Evolutionary conservation across 2,797 vertebrate genomes (phyloP), one percentile per base, ranked within the genome.

Genomic region (Furcifer pardalis): DNA sequence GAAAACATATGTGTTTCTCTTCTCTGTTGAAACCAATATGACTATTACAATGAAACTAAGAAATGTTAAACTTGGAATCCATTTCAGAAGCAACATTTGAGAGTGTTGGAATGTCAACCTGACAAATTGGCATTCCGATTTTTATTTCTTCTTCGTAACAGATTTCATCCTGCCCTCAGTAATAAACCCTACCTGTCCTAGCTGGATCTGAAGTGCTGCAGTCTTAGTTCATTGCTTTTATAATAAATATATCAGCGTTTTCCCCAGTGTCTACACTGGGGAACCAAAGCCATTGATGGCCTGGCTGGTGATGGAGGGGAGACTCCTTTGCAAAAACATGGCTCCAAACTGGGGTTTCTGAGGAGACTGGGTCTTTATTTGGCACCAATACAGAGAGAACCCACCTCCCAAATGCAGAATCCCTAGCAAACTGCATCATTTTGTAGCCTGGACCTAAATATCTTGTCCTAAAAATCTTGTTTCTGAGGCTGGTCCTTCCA

Each of bases 291-390:
- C 69, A 71, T 7, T 37, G 66, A 35, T 81, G 37, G 32, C 35
- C 56, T 42, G 35, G 65, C 52, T 81, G 44, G 23, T 62, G 81
- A 68, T 40, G 37, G 49, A 75, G 35, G 52, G 44, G 17, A 10
- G 21, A 27, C 49, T 52, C 27, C 69, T 86, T 72, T 81, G 42
- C n/a, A 12, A 37, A 69, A 42, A 35, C 37, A n/a, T 74, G 19
- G 25, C 44, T 63, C 65, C 44, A 84, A 32, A 52, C 49, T 76
- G 72, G 63, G 49, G 32, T 46, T 69, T 74, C 46, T 15, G 63
- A 77, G 65, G 52, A 73, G 72, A 59, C 37, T 23, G 62, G 37
- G 65, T 79, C 79, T 25, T 85, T 77, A 71, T 60, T 77, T 82
- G 37, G 52, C 49, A 84, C 65, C 74, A 60, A 42, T 56, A 66